Conservation (phyloP, 2,113 vertebrate genomes). For the Myrmecophaga tridactyla region DNA sequence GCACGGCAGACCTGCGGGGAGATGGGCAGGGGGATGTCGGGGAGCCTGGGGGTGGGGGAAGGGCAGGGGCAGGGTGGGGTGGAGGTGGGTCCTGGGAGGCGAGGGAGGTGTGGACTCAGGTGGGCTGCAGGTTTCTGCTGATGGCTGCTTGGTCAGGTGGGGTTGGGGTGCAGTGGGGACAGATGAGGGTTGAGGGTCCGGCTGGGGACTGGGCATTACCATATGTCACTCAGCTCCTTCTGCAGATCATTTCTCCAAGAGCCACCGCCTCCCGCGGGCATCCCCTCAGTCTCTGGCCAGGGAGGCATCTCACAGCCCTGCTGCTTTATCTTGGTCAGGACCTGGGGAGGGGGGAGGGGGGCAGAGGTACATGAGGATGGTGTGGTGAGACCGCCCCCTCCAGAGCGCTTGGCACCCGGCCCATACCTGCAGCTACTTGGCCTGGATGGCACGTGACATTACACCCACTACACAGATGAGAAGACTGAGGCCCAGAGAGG, state of each 20-base stretch:
- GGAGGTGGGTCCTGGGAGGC: no score
- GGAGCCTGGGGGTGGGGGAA: background rate
- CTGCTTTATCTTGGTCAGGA: constrained; percentile 76
- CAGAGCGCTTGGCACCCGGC: background rate
- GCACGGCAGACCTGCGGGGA: constrained; percentile 68
- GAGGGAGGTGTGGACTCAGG: background rate
- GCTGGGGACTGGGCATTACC: constrained; percentile 59
- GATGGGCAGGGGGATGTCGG: background rate
- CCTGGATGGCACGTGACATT: background rate
- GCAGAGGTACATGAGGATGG: background rate
- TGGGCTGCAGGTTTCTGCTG: background rate
- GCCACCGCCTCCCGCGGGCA: background rate
- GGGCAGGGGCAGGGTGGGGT: background rate
- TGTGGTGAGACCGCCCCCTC: no score
- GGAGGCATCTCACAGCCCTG: constrained; percentile 23
- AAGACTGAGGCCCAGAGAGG: background rate
- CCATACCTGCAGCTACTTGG: background rate
- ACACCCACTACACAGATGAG: background rate
- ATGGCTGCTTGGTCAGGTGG: background rate
- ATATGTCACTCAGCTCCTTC: constrained; percentile 76
- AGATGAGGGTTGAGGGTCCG: background rate
- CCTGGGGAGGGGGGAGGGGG: no score
- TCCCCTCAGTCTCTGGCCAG: background rate
- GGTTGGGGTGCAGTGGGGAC: background rate
- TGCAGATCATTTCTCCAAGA: constrained; percentile 55